Base-by-base conservation (phyloP, 2,797 vertebrate genomes). In the Bufotes viridis region DNA sequence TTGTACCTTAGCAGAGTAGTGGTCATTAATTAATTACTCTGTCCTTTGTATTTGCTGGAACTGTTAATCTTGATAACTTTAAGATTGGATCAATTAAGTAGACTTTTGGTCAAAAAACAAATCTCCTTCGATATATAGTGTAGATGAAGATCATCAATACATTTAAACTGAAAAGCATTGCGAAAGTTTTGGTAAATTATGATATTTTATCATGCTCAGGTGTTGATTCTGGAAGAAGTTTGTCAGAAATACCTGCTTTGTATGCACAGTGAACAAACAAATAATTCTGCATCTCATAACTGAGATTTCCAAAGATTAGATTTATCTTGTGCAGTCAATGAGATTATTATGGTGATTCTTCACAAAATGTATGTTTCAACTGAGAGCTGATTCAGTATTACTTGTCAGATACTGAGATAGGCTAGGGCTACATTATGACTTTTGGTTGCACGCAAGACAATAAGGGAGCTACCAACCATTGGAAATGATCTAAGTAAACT, bases 81-180 rank as follows among this genome's bases (percentile, higher is more conserved):
- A 26, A 76, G 70, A 83, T 67, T 63, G 82, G 60, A 78, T 61
- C 60, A 83, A 87, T 87, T 83, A 83, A 53, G 29, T 78, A 70
- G 61, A 53, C 34, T 34, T 53, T 72, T 82, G 80, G 69, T 79
- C 26, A 42, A 24, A 82, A 87, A 76, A 72, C 58, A 53, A 82
- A 87, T 82, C 58, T 75, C 18, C 58, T 17, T 6, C 18, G 24
- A 76, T 49, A 17, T 65, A 34, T 26, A 57, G 24, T 75, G 18
- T n/a, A 82, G 69, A 75, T 81, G 53, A 72, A 65, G 42, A 29
- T 61, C 85, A 87, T 81, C 20, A 81, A 87, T 87, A 87, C 42
- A 81, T 63, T 87, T 87, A 22, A 74, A 34, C 22, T 26, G 53
- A 29, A 34, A 63, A 67, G 17, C 34, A 10, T 26, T 87, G 22